These are phyloP conservation scores for Metalampra italica DNA, from an alignment of 2,888 invertebrate species.

Conservation along the genomic window DNA sequence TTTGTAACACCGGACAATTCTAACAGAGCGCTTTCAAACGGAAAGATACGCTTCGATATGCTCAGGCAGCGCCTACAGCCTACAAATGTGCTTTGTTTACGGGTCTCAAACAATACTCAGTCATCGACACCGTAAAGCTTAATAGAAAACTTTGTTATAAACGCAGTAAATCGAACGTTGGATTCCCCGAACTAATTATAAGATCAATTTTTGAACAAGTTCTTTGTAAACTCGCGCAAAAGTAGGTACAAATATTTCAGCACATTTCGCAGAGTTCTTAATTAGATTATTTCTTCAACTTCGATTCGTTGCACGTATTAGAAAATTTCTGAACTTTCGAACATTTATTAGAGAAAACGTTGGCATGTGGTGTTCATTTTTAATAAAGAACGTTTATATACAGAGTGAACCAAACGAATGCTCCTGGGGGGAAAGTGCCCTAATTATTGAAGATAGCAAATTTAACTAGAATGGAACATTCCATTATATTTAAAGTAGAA, in stretches of 20 bases:
- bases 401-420: too few species aligned
- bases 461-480: too few species aligned
- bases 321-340: conserved; percentile 28
- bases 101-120: conserved; percentile 27
- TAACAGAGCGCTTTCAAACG: conserved; percentile 52
- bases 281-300: conserved; percentile 38
- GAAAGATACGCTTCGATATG: conserved; percentile 55
- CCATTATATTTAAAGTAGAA: too few species aligned
- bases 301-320: conserved; percentile 36
- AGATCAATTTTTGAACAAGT: conserved; percentile 4
- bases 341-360: conserved; percentile 18
- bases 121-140: not conserved
- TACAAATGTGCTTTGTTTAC: conserved; percentile 35
- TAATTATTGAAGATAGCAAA: too few species aligned
- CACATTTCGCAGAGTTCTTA: conserved; percentile 34
- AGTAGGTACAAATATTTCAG: conserved; percentile 27
- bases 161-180: not conserved
- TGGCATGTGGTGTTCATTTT: not conserved
- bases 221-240: conserved; percentile 1
- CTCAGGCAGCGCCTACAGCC: conserved; percentile 26
- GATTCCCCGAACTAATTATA: conserved; percentile 2
- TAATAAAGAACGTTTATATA: not conserved
- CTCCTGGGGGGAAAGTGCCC: too few species aligned
- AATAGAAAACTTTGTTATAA: not conserved
- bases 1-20: conserved; percentile 54